A percentile compares a stretch with the other conserved stretches of the same genome.
Evolutionary conservation across 2,113 vertebrate species (phyloP).

Genomic region (Euleptes europaea): DNA sequence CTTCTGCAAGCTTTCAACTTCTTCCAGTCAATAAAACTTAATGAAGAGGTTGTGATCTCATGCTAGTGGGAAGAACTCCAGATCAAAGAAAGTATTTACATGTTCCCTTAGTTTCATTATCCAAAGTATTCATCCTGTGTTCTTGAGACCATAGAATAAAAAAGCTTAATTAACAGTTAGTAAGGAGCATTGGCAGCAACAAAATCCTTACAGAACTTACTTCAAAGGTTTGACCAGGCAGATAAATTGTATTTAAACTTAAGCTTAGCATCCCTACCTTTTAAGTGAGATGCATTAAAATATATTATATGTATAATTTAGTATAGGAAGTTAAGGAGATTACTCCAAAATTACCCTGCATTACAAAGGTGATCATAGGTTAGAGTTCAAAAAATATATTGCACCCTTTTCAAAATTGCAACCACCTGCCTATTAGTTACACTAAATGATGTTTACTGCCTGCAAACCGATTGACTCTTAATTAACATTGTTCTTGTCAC

Average conservation of each 20-base stretch:
- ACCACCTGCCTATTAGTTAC: background rate
- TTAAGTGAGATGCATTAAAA: slow-evolving; percentile 31
- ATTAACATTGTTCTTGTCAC: background rate
- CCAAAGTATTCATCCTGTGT: slow-evolving; percentile 41
- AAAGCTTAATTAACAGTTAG: slow-evolving; percentile 43
- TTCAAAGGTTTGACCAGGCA: slow-evolving; percentile 41
- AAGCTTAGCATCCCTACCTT: slow-evolving; percentile 41
- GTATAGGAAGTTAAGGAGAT: slow-evolving; percentile 8
- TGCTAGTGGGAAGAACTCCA: slow-evolving; percentile 22
- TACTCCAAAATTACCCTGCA: slow-evolving; percentile 16
- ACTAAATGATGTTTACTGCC: background rate
- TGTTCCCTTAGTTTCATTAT: slow-evolving; percentile 48
- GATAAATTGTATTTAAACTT: slow-evolving; percentile 31
- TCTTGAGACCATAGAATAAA: slow-evolving; percentile 22
- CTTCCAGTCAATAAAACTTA: slow-evolving; percentile 38
- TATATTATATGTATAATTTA: background rate
- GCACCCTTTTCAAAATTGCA: background rate
- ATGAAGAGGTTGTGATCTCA: slow-evolving; percentile 52
- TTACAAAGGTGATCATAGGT: background rate
- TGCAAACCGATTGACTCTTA: background rate
- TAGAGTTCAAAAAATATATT: background rate
- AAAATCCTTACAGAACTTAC: slow-evolving; percentile 33
- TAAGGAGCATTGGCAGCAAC: slow-evolving; percentile 25
- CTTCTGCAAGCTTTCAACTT: slow-evolving; percentile 53
- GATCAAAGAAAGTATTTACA: slow-evolving; percentile 49